phyloP scores from a whole-genome alignment of 1,140 invertebrate genomes.

The Nilaparvata lugens region DNA sequence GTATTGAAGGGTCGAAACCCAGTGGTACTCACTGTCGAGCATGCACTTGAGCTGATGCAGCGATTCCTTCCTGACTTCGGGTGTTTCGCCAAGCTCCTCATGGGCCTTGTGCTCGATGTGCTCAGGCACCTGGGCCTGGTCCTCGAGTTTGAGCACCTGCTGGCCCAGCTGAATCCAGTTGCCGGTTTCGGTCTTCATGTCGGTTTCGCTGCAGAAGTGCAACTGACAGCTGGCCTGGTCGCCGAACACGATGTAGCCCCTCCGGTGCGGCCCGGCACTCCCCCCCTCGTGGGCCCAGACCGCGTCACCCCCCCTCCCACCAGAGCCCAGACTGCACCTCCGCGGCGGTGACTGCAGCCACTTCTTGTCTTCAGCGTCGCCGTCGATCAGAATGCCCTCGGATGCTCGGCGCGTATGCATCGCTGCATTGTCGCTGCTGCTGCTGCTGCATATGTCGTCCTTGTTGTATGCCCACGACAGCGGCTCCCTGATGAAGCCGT shows the following conservation, averaged over 20 bases:
- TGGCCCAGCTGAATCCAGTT: constrained; percentile 56
- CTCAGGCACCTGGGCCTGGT: constrained; percentile 42
- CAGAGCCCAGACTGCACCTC: not conserved
- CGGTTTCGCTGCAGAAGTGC: no score
- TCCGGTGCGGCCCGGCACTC: not conserved
- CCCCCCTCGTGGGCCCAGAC: constrained; percentile 2
- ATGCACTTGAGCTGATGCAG: constrained; percentile 49
- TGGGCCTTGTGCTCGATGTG: constrained; percentile 56
- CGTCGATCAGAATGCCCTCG: no score
- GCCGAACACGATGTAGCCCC: not conserved
- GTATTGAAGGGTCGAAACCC: no score
- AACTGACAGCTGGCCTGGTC: no score
- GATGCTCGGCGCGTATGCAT: no score
- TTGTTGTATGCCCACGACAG: no score
- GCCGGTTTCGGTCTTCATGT: not conserved
- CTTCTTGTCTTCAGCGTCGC: no score
- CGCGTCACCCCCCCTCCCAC: not conserved
- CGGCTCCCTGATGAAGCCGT: no score
- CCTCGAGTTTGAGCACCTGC: constrained; percentile 53
- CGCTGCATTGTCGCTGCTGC: no score
- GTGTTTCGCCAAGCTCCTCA: constrained; percentile 57
- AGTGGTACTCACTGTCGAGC: constrained; percentile 47
- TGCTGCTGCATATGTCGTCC: no score
- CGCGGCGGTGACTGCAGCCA: no score
- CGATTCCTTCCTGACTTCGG: constrained; percentile 50